A percentile compares a stretch with the other conserved stretches of the same genome.
Evolutionary conservation across 1,140 invertebrate species (phyloP).

Genomic region (Papilio aristodemus): DNA sequence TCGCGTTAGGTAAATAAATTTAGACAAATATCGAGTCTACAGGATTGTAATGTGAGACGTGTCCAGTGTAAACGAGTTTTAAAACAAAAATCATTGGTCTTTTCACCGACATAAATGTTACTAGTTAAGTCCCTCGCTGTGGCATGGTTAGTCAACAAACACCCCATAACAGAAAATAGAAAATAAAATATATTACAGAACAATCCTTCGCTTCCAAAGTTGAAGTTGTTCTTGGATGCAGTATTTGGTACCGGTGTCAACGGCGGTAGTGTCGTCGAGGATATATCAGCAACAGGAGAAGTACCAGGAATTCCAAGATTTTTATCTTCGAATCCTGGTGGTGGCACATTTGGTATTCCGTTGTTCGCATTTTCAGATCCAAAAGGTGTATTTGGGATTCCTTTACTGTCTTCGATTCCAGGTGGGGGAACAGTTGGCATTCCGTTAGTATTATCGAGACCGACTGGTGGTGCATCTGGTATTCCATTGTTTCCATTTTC

Average conservation of each 20-base stretch:
- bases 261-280: constrained; percentile 36
- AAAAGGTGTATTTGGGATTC: constrained; percentile 3
- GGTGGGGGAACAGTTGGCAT: constrained; percentile 3
- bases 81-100: not conserved
- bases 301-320: constrained; percentile 7
- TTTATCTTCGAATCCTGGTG: not conserved
- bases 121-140: not conserved
- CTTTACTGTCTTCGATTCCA: not conserved
- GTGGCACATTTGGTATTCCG: constrained; percentile 6
- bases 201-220: constrained; percentile 47
- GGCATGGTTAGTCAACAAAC: constrained; percentile 20
- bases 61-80: not conserved
- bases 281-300: not conserved
- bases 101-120: not conserved
- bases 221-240: constrained; percentile 50
- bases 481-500: not conserved
- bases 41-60: not conserved
- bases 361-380: not conserved
- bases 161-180: constrained; percentile 26
- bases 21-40: not conserved
- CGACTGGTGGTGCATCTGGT: not conserved
- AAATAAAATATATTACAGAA: constrained; percentile 57
- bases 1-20: not conserved
- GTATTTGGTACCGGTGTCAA: constrained; percentile 51
- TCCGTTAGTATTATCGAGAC: not conserved